Percentiles rank a stretch among this genome's conserved stretches.
Evolutionary conservation across 2,888 invertebrate species (phyloP).

Genomic region (Chrysolina oricalcia): DNA sequence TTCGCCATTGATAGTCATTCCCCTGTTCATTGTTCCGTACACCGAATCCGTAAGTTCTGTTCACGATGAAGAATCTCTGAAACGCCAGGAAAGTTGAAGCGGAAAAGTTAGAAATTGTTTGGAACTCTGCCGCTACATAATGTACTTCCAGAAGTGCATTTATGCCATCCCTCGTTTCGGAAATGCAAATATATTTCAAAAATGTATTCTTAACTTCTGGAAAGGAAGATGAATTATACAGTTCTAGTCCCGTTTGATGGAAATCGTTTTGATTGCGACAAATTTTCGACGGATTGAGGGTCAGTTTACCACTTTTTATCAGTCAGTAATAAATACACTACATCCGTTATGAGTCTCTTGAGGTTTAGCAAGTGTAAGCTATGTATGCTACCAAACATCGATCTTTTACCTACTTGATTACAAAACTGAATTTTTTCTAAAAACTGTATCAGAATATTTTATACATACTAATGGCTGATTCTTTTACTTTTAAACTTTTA

Average conservation of each 20-base stretch:
- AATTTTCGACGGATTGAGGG: too few species aligned
- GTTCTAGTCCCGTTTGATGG: background rate
- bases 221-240: background rate
- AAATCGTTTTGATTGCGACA: background rate
- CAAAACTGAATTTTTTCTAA: too few species aligned
- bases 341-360: too few species aligned
- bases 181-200: slow-evolving; percentile 22
- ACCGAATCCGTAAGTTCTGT: background rate
- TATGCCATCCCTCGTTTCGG: slow-evolving; percentile 19
- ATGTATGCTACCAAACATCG: too few species aligned
- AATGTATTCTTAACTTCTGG: background rate
- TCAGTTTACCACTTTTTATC: too few species aligned
- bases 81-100: slow-evolving; percentile 40
- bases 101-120: slow-evolving; percentile 39
- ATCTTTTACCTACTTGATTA: too few species aligned
- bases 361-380: too few species aligned
- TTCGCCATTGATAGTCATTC: too few species aligned
- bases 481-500: too few species aligned
- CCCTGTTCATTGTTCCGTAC: background rate
- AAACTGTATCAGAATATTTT: too few species aligned
- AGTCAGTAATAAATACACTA: too few species aligned
- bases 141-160: slow-evolving; percentile 33
- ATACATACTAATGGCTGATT: too few species aligned
- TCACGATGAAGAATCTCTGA: slow-evolving; percentile 33
- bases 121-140: slow-evolving; percentile 43